phyloP scores from a whole-genome alignment of 2,888 invertebrate genomes.

The Drosophila vallismaia region DNA sequence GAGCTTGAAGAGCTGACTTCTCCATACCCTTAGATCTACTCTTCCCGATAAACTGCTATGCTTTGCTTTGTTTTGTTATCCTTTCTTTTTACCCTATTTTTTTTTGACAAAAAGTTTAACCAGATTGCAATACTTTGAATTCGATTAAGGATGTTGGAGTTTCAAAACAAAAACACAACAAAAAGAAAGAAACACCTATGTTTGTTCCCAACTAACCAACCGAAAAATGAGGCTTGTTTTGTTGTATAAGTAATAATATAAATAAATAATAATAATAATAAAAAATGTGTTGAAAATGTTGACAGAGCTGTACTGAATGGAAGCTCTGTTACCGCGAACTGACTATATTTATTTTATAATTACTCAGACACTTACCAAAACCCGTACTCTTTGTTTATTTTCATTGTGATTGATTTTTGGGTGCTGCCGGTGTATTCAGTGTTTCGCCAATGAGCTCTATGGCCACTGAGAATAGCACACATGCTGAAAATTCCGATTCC shows the following conservation, averaged over 20 bases:
- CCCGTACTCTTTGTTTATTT: slow-evolving; percentile 65
- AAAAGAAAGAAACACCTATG: slow-evolving; percentile 3
- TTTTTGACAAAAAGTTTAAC: slow-evolving; percentile 55
- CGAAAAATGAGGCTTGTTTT: slow-evolving; percentile 8
- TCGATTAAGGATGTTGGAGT: slow-evolving; percentile 21
- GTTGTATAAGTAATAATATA: slow-evolving; percentile 2
- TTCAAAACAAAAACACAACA: slow-evolving; percentile 10
- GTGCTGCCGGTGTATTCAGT: slow-evolving; percentile 49
- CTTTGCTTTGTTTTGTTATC: slow-evolving; percentile 38
- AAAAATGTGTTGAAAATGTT: slow-evolving; percentile 11
- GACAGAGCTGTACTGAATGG: not conserved
- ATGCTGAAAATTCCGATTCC: slow-evolving; percentile 66
- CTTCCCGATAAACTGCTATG: slow-evolving; percentile 28
- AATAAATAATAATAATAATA: slow-evolving; percentile 23
- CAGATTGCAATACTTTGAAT: slow-evolving; percentile 81
- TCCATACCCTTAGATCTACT: not conserved
- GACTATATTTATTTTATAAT: slow-evolving; percentile 7
- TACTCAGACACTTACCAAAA: slow-evolving; percentile 41
- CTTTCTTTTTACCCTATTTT: slow-evolving; percentile 27
- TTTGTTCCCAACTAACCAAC: slow-evolving; percentile 27
- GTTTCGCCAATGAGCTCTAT: slow-evolving; percentile 45
- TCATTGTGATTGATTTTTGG: slow-evolving; percentile 55
- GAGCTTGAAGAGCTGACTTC: slow-evolving; percentile 2
- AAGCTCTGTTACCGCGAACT: slow-evolving; percentile 1
- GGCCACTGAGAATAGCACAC: slow-evolving; percentile 39